Evolutionary conservation across 1,140 invertebrate genomes (phyloP).

Genomic region (Drosophila nigromelanica): DNA sequence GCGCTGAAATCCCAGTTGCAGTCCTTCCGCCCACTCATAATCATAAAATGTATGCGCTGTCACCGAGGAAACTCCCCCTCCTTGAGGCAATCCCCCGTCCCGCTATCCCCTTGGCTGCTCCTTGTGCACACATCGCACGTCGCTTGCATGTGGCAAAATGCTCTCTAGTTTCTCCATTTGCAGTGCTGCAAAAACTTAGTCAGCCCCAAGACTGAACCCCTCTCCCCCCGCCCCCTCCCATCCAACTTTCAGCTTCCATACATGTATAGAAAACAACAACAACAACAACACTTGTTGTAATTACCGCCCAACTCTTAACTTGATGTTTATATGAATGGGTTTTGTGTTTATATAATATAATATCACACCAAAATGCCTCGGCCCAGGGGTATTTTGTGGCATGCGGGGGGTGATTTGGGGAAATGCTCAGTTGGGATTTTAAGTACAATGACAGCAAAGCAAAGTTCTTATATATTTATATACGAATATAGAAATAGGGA

Average conservation of each 20-base stretch:
- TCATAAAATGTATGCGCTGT: constrained; percentile 79
- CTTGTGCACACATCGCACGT: constrained; percentile 6
- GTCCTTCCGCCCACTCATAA: constrained; percentile 56
- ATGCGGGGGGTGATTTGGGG: too few species aligned
- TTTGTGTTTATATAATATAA: constrained; percentile 70
- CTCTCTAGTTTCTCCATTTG: constrained; percentile 15
- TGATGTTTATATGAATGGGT: constrained; percentile 73
- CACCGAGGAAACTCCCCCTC: constrained; percentile 28
- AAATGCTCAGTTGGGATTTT: too few species aligned
- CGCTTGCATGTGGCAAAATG: constrained; percentile 29
- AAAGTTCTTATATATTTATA: not conserved
- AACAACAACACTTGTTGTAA: constrained; percentile 71
- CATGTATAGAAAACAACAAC: not conserved
- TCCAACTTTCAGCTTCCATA: too few species aligned
- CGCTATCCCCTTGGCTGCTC: not conserved
- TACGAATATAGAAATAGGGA: not conserved
- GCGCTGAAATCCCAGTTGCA: constrained; percentile 21
- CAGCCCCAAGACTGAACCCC: not conserved
- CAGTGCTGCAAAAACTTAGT: constrained; percentile 36
- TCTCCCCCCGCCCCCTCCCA: not conserved
- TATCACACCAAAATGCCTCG: too few species aligned
- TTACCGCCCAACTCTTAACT: constrained; percentile 60
- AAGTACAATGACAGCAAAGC: too few species aligned
- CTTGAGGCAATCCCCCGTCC: not conserved
- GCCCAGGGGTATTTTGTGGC: too few species aligned